A percentile compares a stretch with the other conserved stretches of the same genome.
Conservation (phyloP, 2,888 invertebrate species). For the Polymixis flavicincta region DNA sequence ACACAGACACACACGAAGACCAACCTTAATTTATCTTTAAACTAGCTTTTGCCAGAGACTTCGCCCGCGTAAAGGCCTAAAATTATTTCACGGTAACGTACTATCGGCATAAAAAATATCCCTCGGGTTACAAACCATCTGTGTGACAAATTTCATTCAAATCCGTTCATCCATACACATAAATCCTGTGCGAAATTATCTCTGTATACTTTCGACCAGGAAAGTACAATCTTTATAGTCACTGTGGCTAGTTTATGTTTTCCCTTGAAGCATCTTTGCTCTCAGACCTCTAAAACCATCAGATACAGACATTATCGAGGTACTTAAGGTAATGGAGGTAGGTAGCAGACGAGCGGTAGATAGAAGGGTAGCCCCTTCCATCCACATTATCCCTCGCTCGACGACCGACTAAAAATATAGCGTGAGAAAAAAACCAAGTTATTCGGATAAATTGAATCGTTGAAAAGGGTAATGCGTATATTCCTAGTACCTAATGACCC, state of each 20-base stretch:
- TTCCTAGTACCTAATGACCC: background rate
- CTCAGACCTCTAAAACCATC: background rate
- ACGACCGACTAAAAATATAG: background rate
- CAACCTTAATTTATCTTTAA: no score
- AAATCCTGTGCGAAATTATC: background rate
- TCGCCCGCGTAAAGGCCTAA: no score
- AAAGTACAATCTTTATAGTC: background rate
- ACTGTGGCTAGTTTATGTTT: background rate
- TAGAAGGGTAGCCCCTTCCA: background rate
- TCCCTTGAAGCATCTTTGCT: background rate
- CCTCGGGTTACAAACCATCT: no score
- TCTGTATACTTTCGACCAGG: background rate
- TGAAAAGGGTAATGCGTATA: background rate
- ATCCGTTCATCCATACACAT: background rate
- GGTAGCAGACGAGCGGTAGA: background rate
- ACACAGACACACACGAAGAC: no score
- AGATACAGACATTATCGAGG: constrained; percentile 25
- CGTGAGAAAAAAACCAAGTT: background rate
- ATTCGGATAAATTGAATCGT: constrained; percentile 2
- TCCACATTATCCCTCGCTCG: constrained; percentile 2
- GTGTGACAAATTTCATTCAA: no score
- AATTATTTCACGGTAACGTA: no score
- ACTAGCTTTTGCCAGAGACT: no score
- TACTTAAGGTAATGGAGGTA: constrained; percentile 23
- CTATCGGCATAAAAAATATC: no score